These are phyloP conservation scores for Drosophila parabipectinata DNA, from an alignment of 1,140 invertebrate genomes.

Conservation along the genomic window DNA sequence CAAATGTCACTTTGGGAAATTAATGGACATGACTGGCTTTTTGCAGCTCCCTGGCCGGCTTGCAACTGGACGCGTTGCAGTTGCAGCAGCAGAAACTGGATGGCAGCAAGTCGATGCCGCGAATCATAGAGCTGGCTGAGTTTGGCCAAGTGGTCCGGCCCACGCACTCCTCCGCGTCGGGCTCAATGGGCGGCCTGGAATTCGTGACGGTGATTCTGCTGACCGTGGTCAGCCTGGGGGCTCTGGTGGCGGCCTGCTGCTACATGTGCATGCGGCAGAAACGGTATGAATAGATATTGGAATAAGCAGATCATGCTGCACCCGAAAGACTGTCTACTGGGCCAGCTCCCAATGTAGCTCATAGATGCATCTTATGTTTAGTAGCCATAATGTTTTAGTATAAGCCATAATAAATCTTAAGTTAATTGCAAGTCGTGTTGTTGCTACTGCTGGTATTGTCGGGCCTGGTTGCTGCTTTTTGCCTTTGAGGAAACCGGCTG, in stretches of 20 bases:
- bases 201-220: slow-evolving; percentile 91
- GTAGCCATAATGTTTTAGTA: slow-evolving; percentile 40
- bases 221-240: slow-evolving; percentile 91
- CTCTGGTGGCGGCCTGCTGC: slow-evolving; percentile 90
- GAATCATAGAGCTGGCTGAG: slow-evolving; percentile 86
- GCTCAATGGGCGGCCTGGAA: slow-evolving; percentile 88
- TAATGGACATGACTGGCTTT: slow-evolving; percentile 11
- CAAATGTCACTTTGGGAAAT: slow-evolving; percentile 18
- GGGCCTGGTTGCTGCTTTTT: slow-evolving; percentile 8
- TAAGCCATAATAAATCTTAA: slow-evolving; percentile 64
- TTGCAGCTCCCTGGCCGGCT: slow-evolving; percentile 57
- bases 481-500: slow-evolving; percentile 45
- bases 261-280: slow-evolving; percentile 89
- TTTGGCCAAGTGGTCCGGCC: slow-evolving; percentile 80
- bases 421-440: slow-evolving; percentile 48
- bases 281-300: slow-evolving; percentile 84
- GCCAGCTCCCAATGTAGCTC: slow-evolving; percentile 18
- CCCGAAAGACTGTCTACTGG: slow-evolving; percentile 32
- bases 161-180: slow-evolving; percentile 47
- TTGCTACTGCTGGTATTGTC: slow-evolving; percentile 44
- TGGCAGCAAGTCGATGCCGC: slow-evolving; percentile 69
- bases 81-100: slow-evolving; percentile 66
- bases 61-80: slow-evolving; percentile 74
- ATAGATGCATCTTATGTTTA: slow-evolving; percentile 48
- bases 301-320: slow-evolving; percentile 31